These are phyloP conservation scores for Achlya flavicornis DNA, from an alignment of 2,888 invertebrate genomes.

Conservation along the genomic window DNA sequence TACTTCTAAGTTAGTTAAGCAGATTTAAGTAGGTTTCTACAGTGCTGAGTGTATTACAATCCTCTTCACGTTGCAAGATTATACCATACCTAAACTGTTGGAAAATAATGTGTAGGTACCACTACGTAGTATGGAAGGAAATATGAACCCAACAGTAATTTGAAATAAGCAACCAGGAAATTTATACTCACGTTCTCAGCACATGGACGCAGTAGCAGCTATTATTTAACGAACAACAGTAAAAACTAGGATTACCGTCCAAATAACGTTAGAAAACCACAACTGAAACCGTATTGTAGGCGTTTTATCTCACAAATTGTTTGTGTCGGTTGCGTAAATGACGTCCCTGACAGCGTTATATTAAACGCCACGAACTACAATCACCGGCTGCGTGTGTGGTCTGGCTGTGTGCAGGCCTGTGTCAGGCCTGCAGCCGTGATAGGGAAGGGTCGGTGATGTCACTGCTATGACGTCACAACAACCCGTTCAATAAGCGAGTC, in stretches of 20 bases:
- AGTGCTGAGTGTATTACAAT: not conserved
- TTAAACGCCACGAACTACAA: slow-evolving; percentile 8
- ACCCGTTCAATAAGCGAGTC: slow-evolving; percentile 29
- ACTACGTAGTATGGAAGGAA: not conserved
- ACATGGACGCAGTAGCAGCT: not conserved
- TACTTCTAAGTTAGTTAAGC: not conserved
- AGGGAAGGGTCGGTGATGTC: slow-evolving; percentile 52
- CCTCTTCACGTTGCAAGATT: not conserved
- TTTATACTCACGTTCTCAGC: slow-evolving; percentile 12
- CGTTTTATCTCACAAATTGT: slow-evolving; percentile 43
- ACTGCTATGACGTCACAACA: slow-evolving; percentile 48
- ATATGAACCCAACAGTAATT: not conserved
- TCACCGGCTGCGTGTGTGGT: slow-evolving; percentile 24
- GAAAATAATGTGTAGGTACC: not conserved
- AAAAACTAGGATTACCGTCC: slow-evolving; percentile 1
- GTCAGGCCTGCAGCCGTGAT: slow-evolving; percentile 32
- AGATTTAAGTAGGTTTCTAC: not conserved
- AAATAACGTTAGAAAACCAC: slow-evolving; percentile 5
- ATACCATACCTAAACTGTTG: not conserved
- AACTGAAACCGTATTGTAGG: slow-evolving; percentile 29
- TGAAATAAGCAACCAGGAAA: slow-evolving; percentile 14
- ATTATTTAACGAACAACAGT: slow-evolving; percentile 3
- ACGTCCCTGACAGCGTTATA: slow-evolving; percentile 31
- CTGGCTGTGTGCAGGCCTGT: slow-evolving; percentile 38
- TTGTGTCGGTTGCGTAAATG: slow-evolving; percentile 49